A percentile compares a stretch with the other conserved stretches of the same genome.
Conservation (phyloP, 2,797 vertebrate species). For the Falco columbarius region DNA sequence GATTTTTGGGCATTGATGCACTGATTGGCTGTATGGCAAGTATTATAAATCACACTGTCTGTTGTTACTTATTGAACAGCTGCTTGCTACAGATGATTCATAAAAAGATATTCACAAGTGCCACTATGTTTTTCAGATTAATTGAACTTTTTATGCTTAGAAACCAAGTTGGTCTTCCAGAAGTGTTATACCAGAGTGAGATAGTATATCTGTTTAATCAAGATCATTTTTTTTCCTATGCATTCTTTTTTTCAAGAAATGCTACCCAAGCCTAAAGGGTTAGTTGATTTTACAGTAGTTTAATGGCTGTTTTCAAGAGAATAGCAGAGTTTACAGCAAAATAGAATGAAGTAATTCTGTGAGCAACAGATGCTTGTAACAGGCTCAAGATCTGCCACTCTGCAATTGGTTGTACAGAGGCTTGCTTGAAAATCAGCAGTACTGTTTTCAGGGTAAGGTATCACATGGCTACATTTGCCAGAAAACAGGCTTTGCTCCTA, state of each 20-base stretch:
- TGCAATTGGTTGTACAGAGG: not conserved
- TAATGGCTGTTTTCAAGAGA: constrained; percentile 32
- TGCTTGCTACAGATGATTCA: not conserved
- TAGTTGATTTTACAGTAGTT: constrained; percentile 61
- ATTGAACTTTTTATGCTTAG: not conserved
- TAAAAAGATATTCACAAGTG: not conserved
- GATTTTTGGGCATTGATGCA: not conserved
- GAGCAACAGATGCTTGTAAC: constrained; percentile 38
- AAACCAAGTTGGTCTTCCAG: not conserved
- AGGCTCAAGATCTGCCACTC: not conserved
- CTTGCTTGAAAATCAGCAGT: constrained; percentile 4
- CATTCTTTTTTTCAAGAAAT: not conserved
- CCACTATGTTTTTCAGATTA: not conserved
- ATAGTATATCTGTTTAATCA: not conserved
- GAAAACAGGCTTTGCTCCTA: not conserved
- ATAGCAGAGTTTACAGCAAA: constrained; percentile 21
- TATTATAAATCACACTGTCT: not conserved
- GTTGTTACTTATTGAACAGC: not conserved
- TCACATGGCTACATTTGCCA: not conserved
- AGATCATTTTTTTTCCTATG: not conserved
- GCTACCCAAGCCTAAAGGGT: not conserved
- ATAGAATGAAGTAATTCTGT: constrained; percentile 37
- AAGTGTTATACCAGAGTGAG: not conserved
- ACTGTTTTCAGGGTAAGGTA: not conserved
- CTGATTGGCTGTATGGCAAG: not conserved